phyloP scores from a whole-genome alignment of 2,888 invertebrate species.

The Cotesia congregata region DNA sequence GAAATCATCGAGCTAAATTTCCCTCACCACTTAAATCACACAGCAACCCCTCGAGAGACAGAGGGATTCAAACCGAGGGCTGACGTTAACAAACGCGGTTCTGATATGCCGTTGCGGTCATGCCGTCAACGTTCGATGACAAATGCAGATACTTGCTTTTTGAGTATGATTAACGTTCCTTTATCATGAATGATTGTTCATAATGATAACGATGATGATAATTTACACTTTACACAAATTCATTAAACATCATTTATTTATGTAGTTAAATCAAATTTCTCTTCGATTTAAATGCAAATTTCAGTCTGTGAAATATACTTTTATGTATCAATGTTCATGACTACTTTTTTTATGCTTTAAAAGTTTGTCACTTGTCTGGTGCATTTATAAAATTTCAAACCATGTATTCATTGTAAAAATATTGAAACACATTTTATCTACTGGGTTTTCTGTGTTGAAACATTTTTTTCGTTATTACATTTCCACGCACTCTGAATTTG shows the following conservation, averaged over 20 bases:
- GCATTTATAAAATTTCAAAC: background rate
- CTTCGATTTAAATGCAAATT: background rate
- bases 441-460: background rate
- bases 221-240: too few relatives aligned
- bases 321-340: background rate
- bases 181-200: background rate
- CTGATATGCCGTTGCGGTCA: constrained; percentile 15
- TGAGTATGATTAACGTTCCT: background rate
- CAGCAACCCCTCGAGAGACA: constrained; percentile 12
- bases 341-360: background rate
- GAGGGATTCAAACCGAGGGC: constrained; percentile 16
- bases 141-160: constrained; percentile 20
- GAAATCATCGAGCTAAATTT: background rate
- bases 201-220: too few relatives aligned
- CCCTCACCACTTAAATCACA: constrained; percentile 13
- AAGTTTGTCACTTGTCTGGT: background rate
- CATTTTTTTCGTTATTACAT: background rate
- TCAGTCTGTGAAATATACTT: background rate
- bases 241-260: too few relatives aligned
- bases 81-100: constrained; percentile 26
- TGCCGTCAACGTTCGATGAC: constrained; percentile 30
- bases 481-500: background rate
- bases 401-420: background rate
- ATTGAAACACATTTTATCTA: background rate
- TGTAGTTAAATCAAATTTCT: background rate